Evolutionary conservation across 1,140 invertebrate species (phyloP), one percentile per base, ranked within the genome.

Genomic region (Euura saliciscinereae): DNA sequence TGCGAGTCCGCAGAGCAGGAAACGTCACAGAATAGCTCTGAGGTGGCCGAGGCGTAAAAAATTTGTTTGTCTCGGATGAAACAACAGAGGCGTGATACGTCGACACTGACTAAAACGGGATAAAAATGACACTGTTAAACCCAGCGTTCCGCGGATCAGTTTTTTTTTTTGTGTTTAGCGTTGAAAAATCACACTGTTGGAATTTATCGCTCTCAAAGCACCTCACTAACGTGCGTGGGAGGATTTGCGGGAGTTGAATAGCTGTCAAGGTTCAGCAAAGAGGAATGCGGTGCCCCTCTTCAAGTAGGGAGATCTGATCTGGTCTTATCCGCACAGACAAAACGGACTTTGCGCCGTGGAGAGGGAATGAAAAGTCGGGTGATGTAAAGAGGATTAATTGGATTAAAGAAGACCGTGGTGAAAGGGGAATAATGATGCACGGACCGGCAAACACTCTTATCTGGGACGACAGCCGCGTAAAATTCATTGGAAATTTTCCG

Each of bases 341-440:
- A 59, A 59, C 51, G 51, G 51, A 59, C 51, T 59, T n/a, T 59
- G 51, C 10, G 28, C 28, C 28, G 28, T 28, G 28, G 28, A 28
- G 8, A 3, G 51, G 51, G 3, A 59, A 11, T 59, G 51, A 59
- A 59, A 59, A 59, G 51, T 59, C 51, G 8, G 8, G 6, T 59
- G 51, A 59, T 59, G 51, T 59, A 59, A 59, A 59, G 51, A 4
- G 51, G 51, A 59, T 59, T 59, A 59, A 59, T 59, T 59, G 28
- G 28, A 28, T 28, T 28, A 28, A 59, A 59, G 51, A 59, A 59
- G 13, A 59, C 51, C 6, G 51, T 8, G 5, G 8, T 59, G 51
- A 28, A 28, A 28, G 28, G 28, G 28, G 28, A 28, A 28, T 28
- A 28, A 28, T 28, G 28, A 28, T 28, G 28, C 28, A 28, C 28